Conservation (phyloP, 2,888 invertebrate species). For the Trissoscelio sp. region DNA sequence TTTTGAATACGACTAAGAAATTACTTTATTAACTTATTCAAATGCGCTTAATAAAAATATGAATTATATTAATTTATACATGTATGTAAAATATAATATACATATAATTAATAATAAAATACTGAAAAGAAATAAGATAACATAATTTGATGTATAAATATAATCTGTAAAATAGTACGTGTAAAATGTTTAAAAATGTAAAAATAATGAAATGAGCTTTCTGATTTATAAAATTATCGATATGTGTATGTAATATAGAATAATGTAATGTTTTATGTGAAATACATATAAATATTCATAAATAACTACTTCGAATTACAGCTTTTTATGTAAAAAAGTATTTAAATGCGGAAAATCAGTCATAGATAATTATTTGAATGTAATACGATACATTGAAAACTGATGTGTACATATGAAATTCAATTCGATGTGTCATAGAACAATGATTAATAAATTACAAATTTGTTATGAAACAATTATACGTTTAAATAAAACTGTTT, state of each 20-base stretch:
- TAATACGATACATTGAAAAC: conserved; percentile 6
- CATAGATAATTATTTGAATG: conserved; percentile 18
- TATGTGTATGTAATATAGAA: conserved; percentile 37
- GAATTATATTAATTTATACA: conserved; percentile 4
- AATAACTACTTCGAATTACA: conserved; percentile 36
- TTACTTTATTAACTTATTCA: neutral
- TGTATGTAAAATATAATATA: conserved; percentile 26
- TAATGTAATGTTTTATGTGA: conserved; percentile 41
- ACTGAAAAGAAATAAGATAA: conserved; percentile 42
- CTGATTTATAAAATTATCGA: conserved; percentile 28
- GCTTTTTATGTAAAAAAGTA: conserved; percentile 63
- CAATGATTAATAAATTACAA: neutral
- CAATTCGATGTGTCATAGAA: neutral
- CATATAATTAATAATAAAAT: conserved; percentile 1
- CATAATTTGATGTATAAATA: conserved; percentile 48
- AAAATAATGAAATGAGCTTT: conserved; percentile 42
- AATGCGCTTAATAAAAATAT: neutral
- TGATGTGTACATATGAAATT: conserved; percentile 19
- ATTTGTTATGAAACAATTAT: neutral
- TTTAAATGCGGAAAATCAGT: conserved; percentile 7
- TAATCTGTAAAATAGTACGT: conserved; percentile 51
- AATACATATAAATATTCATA: conserved; percentile 18
- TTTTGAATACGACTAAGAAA: too few species aligned
- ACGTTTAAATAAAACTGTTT: neutral
- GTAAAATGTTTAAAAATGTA: conserved; percentile 53